Conservation (phyloP, 2,888 invertebrate genomes). For the Synanthedon andrenaeformis region DNA sequence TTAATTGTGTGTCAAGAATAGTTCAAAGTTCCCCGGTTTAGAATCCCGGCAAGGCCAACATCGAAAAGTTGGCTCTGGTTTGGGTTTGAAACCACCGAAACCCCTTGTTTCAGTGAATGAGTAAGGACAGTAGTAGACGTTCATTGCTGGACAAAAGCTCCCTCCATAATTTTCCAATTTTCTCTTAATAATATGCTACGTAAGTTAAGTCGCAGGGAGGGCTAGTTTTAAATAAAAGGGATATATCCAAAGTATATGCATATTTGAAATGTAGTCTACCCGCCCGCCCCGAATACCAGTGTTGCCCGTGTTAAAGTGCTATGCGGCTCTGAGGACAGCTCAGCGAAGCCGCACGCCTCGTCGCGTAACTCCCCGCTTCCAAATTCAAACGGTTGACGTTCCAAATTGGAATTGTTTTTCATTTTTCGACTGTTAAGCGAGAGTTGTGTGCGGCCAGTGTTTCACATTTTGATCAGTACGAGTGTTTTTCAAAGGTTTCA, state of each 20-base stretch:
- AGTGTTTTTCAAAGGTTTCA: neutral
- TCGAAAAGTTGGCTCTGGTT: too few relatives aligned
- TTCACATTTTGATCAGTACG: conserved; percentile 23
- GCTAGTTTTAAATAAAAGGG: neutral
- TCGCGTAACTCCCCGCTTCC: conserved; percentile 28
- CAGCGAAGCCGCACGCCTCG: conserved; percentile 14
- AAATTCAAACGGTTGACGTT: conserved; percentile 62
- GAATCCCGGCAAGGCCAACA: too few relatives aligned
- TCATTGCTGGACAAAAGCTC: too few relatives aligned
- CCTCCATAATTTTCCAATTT: too few relatives aligned
- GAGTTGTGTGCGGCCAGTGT: conserved; percentile 43
- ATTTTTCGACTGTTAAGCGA: conserved; percentile 51
- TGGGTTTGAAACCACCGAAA: too few relatives aligned
- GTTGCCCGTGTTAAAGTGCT: conserved; percentile 19
- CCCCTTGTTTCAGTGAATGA: too few relatives aligned
- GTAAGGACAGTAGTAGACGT: too few relatives aligned
- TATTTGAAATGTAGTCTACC: neutral
- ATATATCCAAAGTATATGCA: neutral
- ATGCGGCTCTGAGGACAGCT: conserved; percentile 29
- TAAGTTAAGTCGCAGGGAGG: too few relatives aligned
- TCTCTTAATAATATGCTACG: too few relatives aligned
- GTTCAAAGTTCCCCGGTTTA: too few relatives aligned
- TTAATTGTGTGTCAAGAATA: too few relatives aligned
- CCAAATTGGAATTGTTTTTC: conserved; percentile 64
- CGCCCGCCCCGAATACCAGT: neutral